These are phyloP conservation scores for Tetheella fluctuosa DNA, from an alignment of 2,888 invertebrate species.

Conservation along the genomic window DNA sequence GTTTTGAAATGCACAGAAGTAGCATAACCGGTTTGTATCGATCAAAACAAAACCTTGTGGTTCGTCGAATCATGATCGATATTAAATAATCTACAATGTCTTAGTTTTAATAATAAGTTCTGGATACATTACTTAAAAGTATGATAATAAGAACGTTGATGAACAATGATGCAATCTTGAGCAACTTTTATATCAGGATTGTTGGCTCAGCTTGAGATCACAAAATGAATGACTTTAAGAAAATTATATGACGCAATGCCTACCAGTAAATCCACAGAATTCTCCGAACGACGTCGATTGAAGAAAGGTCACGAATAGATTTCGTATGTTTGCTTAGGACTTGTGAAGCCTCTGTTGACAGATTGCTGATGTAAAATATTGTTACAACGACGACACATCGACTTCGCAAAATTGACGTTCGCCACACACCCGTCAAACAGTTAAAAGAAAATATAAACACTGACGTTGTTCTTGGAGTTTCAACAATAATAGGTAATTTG, in stretches of 20 bases:
- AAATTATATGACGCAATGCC: background rate
- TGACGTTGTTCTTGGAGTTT: slow-evolving; percentile 17
- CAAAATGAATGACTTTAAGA: background rate
- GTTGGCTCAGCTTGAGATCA: too few species aligned
- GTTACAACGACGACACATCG: background rate
- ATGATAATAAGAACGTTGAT: too few species aligned
- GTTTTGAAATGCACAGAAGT: background rate
- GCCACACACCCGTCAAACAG: slow-evolving; percentile 29
- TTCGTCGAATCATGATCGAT: background rate
- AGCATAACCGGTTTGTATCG: background rate
- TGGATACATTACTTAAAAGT: too few species aligned
- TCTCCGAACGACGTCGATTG: background rate
- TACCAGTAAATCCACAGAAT: background rate
- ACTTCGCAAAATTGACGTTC: slow-evolving; percentile 1
- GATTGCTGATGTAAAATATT: slow-evolving; percentile 38
- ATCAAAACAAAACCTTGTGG: slow-evolving; percentile 1
- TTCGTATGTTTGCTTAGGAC: background rate
- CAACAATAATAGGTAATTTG: background rate
- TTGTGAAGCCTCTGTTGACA: slow-evolving; percentile 43
- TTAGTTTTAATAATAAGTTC: background rate
- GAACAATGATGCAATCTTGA: too few species aligned
- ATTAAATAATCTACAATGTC: background rate
- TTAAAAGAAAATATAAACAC: slow-evolving; percentile 50
- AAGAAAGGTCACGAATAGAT: slow-evolving; percentile 1
- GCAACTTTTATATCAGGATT: background rate